Percentiles rank a stretch among this genome's conserved stretches.
These are phyloP conservation scores for Heliconius hewitsoni DNA, from an alignment of 1,140 invertebrate species.

Conservation along the genomic window DNA sequence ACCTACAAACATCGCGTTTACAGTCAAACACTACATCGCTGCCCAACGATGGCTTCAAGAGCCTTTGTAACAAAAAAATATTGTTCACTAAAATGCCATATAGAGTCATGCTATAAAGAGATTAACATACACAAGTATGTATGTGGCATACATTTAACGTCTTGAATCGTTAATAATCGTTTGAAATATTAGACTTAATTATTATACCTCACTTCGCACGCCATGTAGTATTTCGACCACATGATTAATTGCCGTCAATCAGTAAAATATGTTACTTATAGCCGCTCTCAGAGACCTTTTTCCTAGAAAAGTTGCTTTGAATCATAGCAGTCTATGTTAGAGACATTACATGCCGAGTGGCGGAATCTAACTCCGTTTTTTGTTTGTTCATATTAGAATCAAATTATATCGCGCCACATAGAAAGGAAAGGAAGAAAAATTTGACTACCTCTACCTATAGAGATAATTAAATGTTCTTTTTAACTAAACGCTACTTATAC, in stretches of 20 bases:
- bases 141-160: not conserved
- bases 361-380: no score
- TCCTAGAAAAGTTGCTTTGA: no score
- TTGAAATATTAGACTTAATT: not conserved
- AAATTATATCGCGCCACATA: no score
- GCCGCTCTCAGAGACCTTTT: not conserved
- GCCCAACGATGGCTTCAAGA: not conserved
- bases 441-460: no score
- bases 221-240: not conserved
- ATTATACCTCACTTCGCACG: not conserved
- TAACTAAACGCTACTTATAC: no score
- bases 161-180: not conserved
- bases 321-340: no score
- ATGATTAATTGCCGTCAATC: not conserved
- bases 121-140: not conserved
- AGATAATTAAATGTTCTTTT: no score
- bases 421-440: no score
- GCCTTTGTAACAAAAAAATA: not conserved
- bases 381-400: no score
- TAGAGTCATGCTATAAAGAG: conserved; percentile 7
- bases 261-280: not conserved
- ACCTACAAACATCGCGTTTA: no score
- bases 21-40: no score
- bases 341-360: no score
- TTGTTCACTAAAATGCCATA: not conserved